Evolutionary conservation across 2,113 vertebrate species (phyloP).

Genomic region (Ceuthmochares aereus): DNA sequence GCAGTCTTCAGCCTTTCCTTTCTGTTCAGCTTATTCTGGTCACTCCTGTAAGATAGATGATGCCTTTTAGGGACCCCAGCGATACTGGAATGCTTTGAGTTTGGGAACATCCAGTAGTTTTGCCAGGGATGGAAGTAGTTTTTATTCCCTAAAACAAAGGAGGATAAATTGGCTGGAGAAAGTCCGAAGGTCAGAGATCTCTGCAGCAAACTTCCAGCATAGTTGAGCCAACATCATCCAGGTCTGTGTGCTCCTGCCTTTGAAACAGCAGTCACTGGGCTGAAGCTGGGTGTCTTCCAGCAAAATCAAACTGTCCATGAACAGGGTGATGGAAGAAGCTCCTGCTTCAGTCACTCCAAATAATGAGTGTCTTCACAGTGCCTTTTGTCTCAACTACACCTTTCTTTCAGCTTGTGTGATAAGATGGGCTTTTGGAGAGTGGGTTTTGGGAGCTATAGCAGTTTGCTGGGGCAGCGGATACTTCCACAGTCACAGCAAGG

Average conservation of each 20-base stretch:
- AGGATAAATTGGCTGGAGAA: not conserved
- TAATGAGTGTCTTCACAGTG: no score
- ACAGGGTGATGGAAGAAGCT: not conserved
- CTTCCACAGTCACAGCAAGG: not conserved
- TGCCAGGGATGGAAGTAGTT: not conserved
- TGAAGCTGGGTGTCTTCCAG: not conserved
- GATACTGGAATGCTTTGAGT: not conserved
- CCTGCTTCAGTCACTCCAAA: accelerated
- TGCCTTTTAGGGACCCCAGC: not conserved
- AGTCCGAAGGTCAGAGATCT: not conserved
- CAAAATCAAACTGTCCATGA: not conserved
- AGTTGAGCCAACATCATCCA: not conserved
- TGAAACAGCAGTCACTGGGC: not conserved
- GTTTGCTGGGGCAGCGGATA: accelerated
- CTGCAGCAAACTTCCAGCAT: accelerated
- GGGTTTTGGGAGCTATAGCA: not conserved
- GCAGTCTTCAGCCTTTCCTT: not conserved
- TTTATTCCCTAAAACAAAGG: not conserved
- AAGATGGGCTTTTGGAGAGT: not conserved
- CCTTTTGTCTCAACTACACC: no score
- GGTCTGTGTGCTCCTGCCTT: not conserved
- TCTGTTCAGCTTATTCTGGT: not conserved
- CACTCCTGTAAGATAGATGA: not conserved
- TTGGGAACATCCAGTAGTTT: not conserved
- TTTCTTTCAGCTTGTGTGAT: not conserved